These are phyloP conservation scores for Nematostella vectensis DNA, from an alignment of 92 coral and sea anemone species.

Conservation along the genomic window DNA sequence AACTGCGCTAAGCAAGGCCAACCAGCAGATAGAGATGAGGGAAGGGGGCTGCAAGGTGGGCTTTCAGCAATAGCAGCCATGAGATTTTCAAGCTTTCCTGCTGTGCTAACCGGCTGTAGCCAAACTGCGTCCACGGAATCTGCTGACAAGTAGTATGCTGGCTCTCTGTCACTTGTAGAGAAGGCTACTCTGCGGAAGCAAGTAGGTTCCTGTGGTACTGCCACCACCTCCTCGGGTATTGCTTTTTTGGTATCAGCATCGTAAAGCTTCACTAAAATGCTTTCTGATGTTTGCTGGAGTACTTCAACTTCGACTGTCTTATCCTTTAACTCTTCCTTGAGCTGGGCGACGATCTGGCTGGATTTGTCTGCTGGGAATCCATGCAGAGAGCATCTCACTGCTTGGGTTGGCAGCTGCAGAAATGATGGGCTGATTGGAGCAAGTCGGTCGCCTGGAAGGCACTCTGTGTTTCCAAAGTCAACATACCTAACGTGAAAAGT, in stretches of 20 bases:
- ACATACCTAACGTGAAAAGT: slow-evolving; percentile 50
- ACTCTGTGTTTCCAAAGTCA: slow-evolving; percentile 87
- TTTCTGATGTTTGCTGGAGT: slow-evolving; percentile 14
- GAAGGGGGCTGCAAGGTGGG: background rate
- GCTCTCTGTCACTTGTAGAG: slow-evolving; percentile 11
- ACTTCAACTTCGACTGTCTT: slow-evolving; percentile 54
- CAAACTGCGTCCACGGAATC: slow-evolving; percentile 54
- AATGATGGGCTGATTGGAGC: slow-evolving; percentile 45
- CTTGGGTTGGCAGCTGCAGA: slow-evolving; percentile 56
- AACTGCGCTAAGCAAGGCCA: slow-evolving; percentile 63
- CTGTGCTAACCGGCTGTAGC: slow-evolving; percentile 55
- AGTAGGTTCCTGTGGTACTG: slow-evolving; percentile 12
- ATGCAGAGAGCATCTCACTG: slow-evolving; percentile 45
- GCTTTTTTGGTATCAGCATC: slow-evolving; percentile 28
- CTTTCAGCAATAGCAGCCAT: slow-evolving; percentile 57
- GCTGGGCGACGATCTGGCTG: slow-evolving; percentile 18
- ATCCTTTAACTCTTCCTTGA: slow-evolving; percentile 52
- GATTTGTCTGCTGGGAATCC: slow-evolving; percentile 22
- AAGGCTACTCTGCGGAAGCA: slow-evolving; percentile 12
- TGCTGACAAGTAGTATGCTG: slow-evolving; percentile 45
- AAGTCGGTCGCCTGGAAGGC: slow-evolving; percentile 39
- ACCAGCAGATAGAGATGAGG: slow-evolving; percentile 37
- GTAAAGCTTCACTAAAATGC: slow-evolving; percentile 37
- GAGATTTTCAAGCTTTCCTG: slow-evolving; percentile 41
- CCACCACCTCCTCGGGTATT: background rate